A percentile compares a stretch with the other conserved stretches of the same genome.
Evolutionary conservation across 2,113 vertebrate genomes (phyloP).

Genomic region (Cheirogaleus medius): DNA sequence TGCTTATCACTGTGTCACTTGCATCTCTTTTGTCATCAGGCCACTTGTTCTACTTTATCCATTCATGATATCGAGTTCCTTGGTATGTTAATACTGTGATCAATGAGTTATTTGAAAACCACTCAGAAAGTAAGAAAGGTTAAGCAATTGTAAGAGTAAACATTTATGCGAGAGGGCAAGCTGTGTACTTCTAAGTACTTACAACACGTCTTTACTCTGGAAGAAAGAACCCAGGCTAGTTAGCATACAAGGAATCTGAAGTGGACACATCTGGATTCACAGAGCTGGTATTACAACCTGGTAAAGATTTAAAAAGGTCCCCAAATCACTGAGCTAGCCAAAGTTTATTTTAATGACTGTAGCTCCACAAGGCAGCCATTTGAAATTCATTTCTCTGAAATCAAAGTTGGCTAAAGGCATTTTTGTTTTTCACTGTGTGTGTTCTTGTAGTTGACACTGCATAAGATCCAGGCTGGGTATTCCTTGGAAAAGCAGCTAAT

Average conservation of each 20-base stretch:
- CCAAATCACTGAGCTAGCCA: background rate
- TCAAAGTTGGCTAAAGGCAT: background rate
- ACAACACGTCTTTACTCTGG: background rate
- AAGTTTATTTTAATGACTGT: background rate
- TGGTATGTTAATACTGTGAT: background rate
- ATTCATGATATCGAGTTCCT: background rate
- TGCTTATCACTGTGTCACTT: background rate
- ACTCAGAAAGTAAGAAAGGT: background rate
- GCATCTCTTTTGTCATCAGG: background rate
- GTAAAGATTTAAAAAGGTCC: background rate
- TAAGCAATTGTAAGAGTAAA: background rate
- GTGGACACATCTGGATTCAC: background rate
- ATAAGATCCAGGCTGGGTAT: background rate
- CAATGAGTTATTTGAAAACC: background rate
- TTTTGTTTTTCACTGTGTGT: background rate
- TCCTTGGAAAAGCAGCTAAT: conserved; percentile 45
- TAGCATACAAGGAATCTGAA: background rate
- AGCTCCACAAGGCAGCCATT: background rate
- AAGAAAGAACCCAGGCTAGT: background rate
- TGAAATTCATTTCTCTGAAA: conserved; percentile 47
- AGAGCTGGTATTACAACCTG: background rate
- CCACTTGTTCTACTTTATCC: background rate
- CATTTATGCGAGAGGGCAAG: background rate
- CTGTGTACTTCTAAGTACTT: background rate
- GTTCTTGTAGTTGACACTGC: conserved; percentile 21